Base-by-base conservation (phyloP, 2,888 invertebrate genomes). In the Thumatha senex region DNA sequence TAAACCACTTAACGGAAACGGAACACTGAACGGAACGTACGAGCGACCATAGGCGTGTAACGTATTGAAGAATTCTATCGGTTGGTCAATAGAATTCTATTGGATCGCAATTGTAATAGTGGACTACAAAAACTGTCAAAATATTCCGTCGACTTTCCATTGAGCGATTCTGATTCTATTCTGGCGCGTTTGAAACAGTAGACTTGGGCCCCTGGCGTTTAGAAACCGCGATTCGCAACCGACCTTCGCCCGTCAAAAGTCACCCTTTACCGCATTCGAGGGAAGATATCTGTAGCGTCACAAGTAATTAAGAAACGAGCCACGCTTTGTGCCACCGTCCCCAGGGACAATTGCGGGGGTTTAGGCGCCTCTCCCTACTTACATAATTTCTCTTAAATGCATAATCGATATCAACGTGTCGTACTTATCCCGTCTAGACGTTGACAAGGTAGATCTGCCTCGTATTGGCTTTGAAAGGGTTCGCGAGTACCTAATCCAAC, bases 401-500 rank as follows among this genome's bases (percentile, higher is more conserved):
- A 87, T 87, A 88, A 88, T 88, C 89, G 84, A 89, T 89, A 86
- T 64, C 67, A 74, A 81, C 76, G 78, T 84, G 83, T 82, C 77
- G 73, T 74, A 78, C 71, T 78, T 70, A 76, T 76, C 70, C 69
- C 69, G 82, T 84, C 83, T 85, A 85, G 84, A 84, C 83, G 65
- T 76, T 78, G 77, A 80, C 70, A 66, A 59, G 70, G 54, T 68
- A 62, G 63, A 64, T 71, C 72, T 72, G 71, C 75, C 72, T 69
- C 71, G 67, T 73, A 76, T 76, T 79, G 73, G 74, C 67, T 70
- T 76, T 75, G 60, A 62, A 81, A 79, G 69, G 73, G 57, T 60
- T 68, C 53, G 58, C 60, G 56, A 58, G 61, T 64, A 53, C 18
- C 18, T 24, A 24, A 65, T 64, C 57, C 66, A 61, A 35, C 44